Base-by-base conservation (phyloP, 2,113 vertebrate genomes). In the Rhinogobius similis region DNA sequence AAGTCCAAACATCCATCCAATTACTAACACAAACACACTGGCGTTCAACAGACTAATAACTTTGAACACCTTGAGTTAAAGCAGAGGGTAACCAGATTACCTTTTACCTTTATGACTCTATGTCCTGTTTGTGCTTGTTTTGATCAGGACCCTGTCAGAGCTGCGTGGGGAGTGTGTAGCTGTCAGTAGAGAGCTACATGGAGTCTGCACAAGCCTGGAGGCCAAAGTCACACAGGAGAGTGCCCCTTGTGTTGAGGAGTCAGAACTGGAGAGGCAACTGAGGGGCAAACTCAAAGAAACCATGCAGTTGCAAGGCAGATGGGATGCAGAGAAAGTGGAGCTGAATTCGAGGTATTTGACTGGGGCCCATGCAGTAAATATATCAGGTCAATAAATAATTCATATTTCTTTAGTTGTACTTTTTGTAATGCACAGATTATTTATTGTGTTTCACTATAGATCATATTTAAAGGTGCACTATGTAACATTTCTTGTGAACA, bases 271-370 rank as follows among this genome's bases (percentile, higher is more conserved):
- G 75, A 88, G 69, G 56, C 92, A 92, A 83, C 89, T 95, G 20
- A 92, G 72, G 58, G 92, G 91, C 32, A 93, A 91, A 77, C 88
- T 93, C 20, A 89, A 20, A 52, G 95, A 95, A 71, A 87, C 84
- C 86, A 92, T 94, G 77, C 92, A 94, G 67, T 81, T 94, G 11
- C 96, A 94, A 89, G 84, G 88, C 4, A 68, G 21, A 70, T 94
- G 94, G 88, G 93, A 94, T 1, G 72, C 88, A 0, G 94, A 96
- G 79, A 95, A 94, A 84, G 91, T 88, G 1, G 89, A 86, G 1
- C 93, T 96, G n/a, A 94, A 92, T 78, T 93, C 93, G 74, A 95
- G 94, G 96, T 96, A 55, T 55, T 14, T 5, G 46, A 41, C 39
- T 7, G 6, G 9, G 5, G 32, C 32, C 32, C 5, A 1, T 36